phyloP scores from a whole-genome alignment of 2,888 invertebrate genomes.

The Sinotaia quadrata region DNA sequence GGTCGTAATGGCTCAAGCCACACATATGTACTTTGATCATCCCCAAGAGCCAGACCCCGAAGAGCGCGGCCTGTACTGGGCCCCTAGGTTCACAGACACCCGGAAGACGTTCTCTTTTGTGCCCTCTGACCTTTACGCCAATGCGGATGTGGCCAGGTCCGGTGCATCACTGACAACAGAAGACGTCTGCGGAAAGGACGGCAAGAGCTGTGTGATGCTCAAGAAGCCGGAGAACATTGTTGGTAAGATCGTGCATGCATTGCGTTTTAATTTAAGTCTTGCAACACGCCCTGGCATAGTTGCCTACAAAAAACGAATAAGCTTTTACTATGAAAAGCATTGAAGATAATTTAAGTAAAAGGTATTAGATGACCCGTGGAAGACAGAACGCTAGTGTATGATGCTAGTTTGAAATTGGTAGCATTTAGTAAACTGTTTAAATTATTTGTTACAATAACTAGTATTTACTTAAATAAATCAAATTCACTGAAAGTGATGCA shows the following conservation, averaged over 20 bases:
- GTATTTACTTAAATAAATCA: too few species aligned
- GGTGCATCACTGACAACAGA: constrained; percentile 50
- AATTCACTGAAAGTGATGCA: too few species aligned
- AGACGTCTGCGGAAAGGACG: constrained; percentile 48
- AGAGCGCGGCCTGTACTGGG: constrained; percentile 69
- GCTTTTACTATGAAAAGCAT: too few species aligned
- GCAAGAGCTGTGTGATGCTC: constrained; percentile 48
- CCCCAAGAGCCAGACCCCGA: constrained; percentile 65
- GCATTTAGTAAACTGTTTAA: too few species aligned
- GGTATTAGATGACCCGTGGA: too few species aligned
- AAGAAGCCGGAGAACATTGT: constrained; percentile 59
- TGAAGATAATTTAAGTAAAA: too few species aligned
- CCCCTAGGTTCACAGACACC: constrained; percentile 62
- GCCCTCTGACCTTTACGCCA: constrained; percentile 56
- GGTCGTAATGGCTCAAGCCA: constrained; percentile 64
- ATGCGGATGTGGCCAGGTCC: constrained; percentile 48
- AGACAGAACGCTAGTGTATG: too few species aligned
- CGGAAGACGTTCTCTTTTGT: constrained; percentile 57
- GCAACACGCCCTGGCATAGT: too few species aligned
- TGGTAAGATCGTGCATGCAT: constrained; percentile 58
- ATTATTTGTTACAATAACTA: too few species aligned
- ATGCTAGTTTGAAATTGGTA: too few species aligned
- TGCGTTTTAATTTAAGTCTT: too few species aligned
- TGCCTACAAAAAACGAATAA: too few species aligned
- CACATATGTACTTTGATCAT: constrained; percentile 64